phyloP scores from a whole-genome alignment of 2,113 vertebrate genomes.

The Amblyopsis rosae region DNA sequence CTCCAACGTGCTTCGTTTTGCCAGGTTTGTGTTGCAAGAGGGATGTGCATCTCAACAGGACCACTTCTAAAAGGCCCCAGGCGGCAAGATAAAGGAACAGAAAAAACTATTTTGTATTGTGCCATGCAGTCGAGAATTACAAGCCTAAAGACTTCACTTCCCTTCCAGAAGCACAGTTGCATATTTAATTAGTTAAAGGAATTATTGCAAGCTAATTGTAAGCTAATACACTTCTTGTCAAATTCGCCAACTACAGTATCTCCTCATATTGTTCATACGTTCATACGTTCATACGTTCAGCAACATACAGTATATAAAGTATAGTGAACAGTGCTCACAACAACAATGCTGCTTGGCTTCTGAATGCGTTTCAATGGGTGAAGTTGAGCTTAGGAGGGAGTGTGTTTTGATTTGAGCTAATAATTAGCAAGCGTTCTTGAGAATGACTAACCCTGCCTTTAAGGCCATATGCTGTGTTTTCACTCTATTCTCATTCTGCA shows the following conservation, averaged over 20 bases:
- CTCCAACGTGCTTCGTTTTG: constrained; percentile 44
- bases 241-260: no score
- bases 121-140: constrained; percentile 21
- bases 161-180: constrained; percentile 28
- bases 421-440: no score
- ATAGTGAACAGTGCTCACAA: no score
- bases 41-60: constrained; percentile 34
- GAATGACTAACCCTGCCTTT: no score
- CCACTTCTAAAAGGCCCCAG: constrained; percentile 17
- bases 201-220: constrained; percentile 14
- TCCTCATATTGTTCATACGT: no score
- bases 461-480: no score
- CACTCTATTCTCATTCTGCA: background rate
- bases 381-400: no score
- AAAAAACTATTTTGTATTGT: constrained; percentile 31
- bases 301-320: no score
- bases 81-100: constrained; percentile 17
- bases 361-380: no score
- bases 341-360: no score
- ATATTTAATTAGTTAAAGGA: constrained; percentile 3
- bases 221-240: background rate
- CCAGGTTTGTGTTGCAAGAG: constrained; percentile 43
- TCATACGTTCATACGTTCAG: no score
- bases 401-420: no score
- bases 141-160: constrained; percentile 39